Conservation (phyloP, 2,888 invertebrate genomes). For the Oxytorus armatus region DNA sequence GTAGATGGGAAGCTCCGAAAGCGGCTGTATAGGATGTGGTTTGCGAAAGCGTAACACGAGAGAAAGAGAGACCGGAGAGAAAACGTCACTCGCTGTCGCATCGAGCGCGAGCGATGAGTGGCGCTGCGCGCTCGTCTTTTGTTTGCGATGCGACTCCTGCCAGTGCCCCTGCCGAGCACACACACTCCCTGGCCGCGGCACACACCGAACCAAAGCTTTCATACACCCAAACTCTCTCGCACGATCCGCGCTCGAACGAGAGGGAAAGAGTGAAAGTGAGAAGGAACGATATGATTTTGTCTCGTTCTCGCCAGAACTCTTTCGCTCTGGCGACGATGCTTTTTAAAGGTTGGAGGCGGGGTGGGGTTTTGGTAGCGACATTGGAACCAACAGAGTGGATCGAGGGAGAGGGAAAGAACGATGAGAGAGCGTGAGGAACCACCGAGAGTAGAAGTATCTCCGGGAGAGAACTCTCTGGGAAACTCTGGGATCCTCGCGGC, state of each 20-base stretch:
- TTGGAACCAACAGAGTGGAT: constrained; percentile 41
- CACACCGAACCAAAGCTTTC: background rate
- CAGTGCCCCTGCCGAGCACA: constrained; percentile 71
- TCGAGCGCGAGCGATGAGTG: constrained; percentile 81
- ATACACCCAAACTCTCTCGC: background rate
- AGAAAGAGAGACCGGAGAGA: constrained; percentile 54
- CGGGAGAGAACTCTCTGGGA: constrained; percentile 49
- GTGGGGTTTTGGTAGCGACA: background rate
- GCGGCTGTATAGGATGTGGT: constrained; percentile 15
- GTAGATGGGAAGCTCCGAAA: constrained; percentile 23
- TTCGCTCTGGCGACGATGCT: constrained; percentile 53
- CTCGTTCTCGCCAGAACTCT: constrained; percentile 31
- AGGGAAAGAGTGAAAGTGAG: constrained; percentile 6
- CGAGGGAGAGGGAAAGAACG: constrained; percentile 18
- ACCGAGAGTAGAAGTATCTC: constrained; percentile 45
- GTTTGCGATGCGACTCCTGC: constrained; percentile 82
- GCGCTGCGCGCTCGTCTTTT: constrained; percentile 83
- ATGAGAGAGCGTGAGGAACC: constrained; percentile 22
- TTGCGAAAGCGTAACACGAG: constrained; percentile 44
- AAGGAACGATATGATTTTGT: constrained; percentile 27
- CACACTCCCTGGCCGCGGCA: background rate
- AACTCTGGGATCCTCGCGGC: constrained; percentile 63
- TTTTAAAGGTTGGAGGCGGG: constrained; percentile 19
- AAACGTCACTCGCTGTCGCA: constrained; percentile 83
- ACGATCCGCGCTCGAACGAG: constrained; percentile 15